Conservation (phyloP, 2,888 invertebrate genomes). For the Eupeodes luniger region DNA sequence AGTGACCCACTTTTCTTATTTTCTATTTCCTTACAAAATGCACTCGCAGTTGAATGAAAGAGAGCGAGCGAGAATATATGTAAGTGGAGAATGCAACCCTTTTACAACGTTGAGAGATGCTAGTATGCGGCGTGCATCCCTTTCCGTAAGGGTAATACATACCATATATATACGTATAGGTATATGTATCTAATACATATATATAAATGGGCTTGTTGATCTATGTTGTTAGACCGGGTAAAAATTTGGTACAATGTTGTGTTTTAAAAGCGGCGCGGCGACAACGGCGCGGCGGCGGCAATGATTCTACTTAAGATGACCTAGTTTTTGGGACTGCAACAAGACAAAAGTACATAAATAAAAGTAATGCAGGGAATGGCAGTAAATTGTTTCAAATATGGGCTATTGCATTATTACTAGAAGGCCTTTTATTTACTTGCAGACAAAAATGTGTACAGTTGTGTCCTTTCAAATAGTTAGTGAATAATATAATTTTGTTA, state of each 20-base stretch:
- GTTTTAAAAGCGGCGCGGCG: slow-evolving; percentile 28
- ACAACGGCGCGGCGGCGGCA: slow-evolving; percentile 55
- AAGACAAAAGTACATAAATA: slow-evolving; percentile 33
- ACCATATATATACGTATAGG: background rate
- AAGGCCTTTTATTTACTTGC: slow-evolving; percentile 30
- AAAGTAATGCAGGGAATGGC: slow-evolving; percentile 69
- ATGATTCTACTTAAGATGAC: slow-evolving; percentile 77
- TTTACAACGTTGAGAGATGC: slow-evolving; percentile 21
- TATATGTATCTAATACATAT: background rate
- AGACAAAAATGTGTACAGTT: slow-evolving; percentile 69
- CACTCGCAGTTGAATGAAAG: slow-evolving; percentile 9
- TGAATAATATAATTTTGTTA: background rate
- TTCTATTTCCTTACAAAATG: slow-evolving; percentile 46
- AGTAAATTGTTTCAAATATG: slow-evolving; percentile 59
- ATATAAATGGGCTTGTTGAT: slow-evolving; percentile 58
- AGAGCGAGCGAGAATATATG: slow-evolving; percentile 9
- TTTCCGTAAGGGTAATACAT: slow-evolving; percentile 14
- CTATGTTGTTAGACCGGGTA: slow-evolving; percentile 76
- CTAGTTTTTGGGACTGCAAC: slow-evolving; percentile 74
- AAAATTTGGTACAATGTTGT: slow-evolving; percentile 63
- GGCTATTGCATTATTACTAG: slow-evolving; percentile 58
- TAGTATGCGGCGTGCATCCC: slow-evolving; percentile 44
- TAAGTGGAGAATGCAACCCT: slow-evolving; percentile 58
- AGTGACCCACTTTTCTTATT: slow-evolving; percentile 68
- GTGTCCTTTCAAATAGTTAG: slow-evolving; percentile 32